phyloP scores from a whole-genome alignment of 2,113 vertebrate species.

The Copsychus sechellarum region DNA sequence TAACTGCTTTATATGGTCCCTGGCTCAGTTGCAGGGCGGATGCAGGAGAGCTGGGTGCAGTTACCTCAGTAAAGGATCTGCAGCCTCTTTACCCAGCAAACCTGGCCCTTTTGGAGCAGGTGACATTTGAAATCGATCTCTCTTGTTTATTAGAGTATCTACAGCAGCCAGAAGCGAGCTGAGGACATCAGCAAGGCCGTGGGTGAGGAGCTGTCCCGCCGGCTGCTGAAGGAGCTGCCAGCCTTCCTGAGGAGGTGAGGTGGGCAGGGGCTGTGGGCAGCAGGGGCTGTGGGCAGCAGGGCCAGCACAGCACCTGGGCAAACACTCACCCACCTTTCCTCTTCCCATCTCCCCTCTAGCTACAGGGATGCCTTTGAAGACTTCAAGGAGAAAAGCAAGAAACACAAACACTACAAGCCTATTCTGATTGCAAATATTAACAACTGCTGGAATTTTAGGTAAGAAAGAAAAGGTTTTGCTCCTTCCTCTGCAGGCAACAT shows the following conservation, averaged over 20 bases:
- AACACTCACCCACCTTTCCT: background rate
- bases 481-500: background rate
- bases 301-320: background rate
- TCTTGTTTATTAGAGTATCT: conserved; percentile 69
- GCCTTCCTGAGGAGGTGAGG: conserved; percentile 79
- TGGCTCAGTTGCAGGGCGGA: background rate
- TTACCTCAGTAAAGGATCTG: background rate
- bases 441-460: conserved; percentile 86
- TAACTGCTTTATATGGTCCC: background rate
- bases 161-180: conserved; percentile 63
- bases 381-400: conserved; percentile 74
- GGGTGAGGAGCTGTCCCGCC: conserved; percentile 15
- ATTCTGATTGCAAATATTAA: conserved; percentile 83
- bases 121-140: accelerated
- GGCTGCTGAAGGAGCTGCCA: conserved; percentile 73
- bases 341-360: conserved; percentile 61
- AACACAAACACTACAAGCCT: conserved; percentile 61
- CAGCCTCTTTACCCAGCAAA: background rate
- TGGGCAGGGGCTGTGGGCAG: background rate
- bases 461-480: conserved; percentile 2
- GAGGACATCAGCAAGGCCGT: conserved; percentile 50
- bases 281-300: accelerated
- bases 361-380: conserved; percentile 79
- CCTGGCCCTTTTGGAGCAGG: background rate
- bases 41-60: background rate